These are phyloP conservation scores for Electrona antarctica DNA, from an alignment of 2,113 vertebrate genomes.

Conservation along the genomic window DNA sequence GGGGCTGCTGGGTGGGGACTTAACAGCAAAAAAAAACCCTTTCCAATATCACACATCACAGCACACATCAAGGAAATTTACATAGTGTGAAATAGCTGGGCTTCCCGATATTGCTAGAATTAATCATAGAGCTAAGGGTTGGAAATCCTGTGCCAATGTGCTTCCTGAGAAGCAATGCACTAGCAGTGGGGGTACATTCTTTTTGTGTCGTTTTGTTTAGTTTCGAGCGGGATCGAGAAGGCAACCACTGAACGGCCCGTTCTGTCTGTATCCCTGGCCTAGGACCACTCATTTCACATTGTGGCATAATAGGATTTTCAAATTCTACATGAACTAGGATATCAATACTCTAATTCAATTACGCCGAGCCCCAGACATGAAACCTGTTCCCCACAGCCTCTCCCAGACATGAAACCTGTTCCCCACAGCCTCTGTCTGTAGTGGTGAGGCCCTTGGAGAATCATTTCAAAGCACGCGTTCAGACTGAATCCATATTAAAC, in stretches of 20 bases:
- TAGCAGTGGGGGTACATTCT: no score
- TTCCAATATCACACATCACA: not conserved
- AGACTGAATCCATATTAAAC: slow-evolving; percentile 35
- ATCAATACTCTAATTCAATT: slow-evolving; percentile 42
- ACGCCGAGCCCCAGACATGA: no score
- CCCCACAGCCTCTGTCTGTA: not conserved
- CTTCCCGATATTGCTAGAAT: not conserved
- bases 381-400: no score
- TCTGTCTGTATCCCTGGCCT: slow-evolving; percentile 6
- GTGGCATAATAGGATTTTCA: slow-evolving; percentile 15
- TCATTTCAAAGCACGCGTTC: slow-evolving; percentile 29
- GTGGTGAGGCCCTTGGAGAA: slow-evolving; percentile 11
- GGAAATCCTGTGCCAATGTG: not conserved
- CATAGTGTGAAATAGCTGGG: not conserved
- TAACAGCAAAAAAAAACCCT: not conserved
- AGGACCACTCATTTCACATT: not conserved
- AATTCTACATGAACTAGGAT: slow-evolving; percentile 3
- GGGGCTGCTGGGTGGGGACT: not conserved
- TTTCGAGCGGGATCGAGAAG: not conserved
- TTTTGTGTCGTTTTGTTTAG: no score
- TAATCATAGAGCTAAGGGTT: not conserved
- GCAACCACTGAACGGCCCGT: not conserved
- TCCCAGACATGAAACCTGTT: slow-evolving; percentile 13
- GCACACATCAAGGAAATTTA: slow-evolving; percentile 10
- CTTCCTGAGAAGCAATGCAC: no score